phyloP scores from a whole-genome alignment of 2,113 vertebrate genomes.

The Melanotaenia duboulayi region DNA sequence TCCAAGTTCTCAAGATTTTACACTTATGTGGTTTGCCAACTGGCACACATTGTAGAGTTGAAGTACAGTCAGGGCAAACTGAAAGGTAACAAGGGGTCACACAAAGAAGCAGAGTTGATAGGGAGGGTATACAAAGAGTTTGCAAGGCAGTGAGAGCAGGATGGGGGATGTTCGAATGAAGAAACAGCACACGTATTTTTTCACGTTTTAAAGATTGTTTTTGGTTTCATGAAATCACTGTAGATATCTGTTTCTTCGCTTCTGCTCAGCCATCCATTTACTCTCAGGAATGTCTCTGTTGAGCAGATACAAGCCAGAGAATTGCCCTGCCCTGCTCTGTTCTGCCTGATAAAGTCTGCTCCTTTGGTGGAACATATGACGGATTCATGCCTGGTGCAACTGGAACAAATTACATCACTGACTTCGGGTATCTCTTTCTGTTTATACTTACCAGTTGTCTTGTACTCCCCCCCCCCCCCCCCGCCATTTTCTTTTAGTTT shows the following conservation, averaged over 20 bases:
- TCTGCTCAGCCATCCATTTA: conserved; percentile 48
- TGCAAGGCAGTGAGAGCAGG: background rate
- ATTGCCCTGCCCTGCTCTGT: conserved; percentile 62
- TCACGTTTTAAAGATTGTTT: conserved; percentile 12
- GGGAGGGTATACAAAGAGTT: background rate
- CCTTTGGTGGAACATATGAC: conserved; percentile 72
- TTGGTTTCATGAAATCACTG: conserved; percentile 15
- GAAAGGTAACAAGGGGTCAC: conserved; percentile 24
- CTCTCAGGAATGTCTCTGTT: conserved; percentile 68
- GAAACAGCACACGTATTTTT: background rate
- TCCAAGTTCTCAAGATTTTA: conserved; percentile 52
- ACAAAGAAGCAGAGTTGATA: conserved; percentile 1
- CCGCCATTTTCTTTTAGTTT: conserved; percentile 20
- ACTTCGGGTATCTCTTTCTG: conserved; percentile 68
- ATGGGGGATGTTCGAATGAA: background rate
- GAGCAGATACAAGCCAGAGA: conserved; percentile 62
- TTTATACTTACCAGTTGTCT: conserved; percentile 32
- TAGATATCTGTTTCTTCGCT: conserved; percentile 31
- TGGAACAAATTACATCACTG: conserved; percentile 83
- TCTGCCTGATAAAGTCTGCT: conserved; percentile 73
- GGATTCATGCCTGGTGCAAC: conserved; percentile 63
- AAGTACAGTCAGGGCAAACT: conserved; percentile 31
- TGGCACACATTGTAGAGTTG: conserved; percentile 43
- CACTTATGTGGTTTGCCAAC: conserved; percentile 51
- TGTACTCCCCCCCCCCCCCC: background rate